Conservation (phyloP, 1,140 invertebrate genomes). For the Ceratoteleas bidentatus region DNA sequence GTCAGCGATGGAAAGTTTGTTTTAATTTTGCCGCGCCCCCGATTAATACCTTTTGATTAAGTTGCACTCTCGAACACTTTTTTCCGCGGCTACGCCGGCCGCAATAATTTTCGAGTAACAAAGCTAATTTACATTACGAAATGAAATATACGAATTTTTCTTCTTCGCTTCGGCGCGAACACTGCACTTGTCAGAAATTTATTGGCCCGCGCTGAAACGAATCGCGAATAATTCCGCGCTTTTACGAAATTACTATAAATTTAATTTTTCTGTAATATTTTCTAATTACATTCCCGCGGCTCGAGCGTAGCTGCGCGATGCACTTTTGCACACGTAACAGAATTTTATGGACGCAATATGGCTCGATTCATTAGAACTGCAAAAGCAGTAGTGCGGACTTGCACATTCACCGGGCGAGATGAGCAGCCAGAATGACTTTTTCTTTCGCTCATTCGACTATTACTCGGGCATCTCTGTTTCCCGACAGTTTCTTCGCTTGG, state of each 20-base stretch:
- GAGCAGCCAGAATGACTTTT: constrained; percentile 55
- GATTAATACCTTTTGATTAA: too few species aligned
- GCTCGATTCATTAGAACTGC: constrained; percentile 56
- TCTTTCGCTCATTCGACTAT: constrained; percentile 58
- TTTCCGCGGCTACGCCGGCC: too few species aligned
- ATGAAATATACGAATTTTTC: constrained; percentile 16
- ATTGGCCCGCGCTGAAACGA: constrained; percentile 1
- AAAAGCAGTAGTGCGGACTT: constrained; percentile 23
- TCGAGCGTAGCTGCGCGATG: constrained; percentile 1
- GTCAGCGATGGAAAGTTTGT: too few species aligned
- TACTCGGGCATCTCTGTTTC: constrained; percentile 44
- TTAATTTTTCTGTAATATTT: constrained; percentile 34
- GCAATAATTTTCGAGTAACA: constrained; percentile 8
- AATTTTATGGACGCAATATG: constrained; percentile 60
- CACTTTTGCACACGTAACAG: constrained; percentile 48
- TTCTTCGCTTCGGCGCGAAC: neutral
- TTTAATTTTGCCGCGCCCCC: too few species aligned
- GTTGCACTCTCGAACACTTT: too few species aligned
- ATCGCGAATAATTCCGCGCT: constrained; percentile 26
- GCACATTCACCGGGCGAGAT: constrained; percentile 34
- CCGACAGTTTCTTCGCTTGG: constrained; percentile 25
- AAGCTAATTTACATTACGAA: constrained; percentile 32
- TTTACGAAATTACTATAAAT: constrained; percentile 38
- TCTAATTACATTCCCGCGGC: constrained; percentile 29
- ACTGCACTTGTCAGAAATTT: constrained; percentile 7